phyloP scores from a whole-genome alignment of 2,888 invertebrate genomes.

The Drosophila prolongata region DNA sequence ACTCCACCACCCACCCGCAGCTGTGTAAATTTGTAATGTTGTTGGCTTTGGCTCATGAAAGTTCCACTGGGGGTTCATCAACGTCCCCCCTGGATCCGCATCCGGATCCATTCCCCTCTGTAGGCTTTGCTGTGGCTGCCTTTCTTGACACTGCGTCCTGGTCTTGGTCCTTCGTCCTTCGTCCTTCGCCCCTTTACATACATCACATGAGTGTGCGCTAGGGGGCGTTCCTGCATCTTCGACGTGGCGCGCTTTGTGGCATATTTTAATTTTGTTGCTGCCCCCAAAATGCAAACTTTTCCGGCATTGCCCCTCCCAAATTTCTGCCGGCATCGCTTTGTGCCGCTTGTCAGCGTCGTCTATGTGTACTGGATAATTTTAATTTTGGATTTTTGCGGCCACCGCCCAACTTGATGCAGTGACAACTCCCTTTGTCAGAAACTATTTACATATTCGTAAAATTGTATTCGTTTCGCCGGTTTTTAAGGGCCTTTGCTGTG shows the following conservation, averaged over 20 bases:
- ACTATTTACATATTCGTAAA: constrained; percentile 66
- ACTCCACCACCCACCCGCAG: constrained; percentile 12
- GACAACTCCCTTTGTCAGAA: constrained; percentile 70
- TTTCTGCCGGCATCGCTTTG: constrained; percentile 36
- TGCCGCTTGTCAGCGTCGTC: background rate
- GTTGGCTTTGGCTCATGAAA: constrained; percentile 56
- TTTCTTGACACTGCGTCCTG: constrained; percentile 65
- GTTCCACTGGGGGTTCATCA: constrained; percentile 68
- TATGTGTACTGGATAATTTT: constrained; percentile 56
- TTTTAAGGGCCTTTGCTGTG: constrained; percentile 55
- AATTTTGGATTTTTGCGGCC: constrained; percentile 70
- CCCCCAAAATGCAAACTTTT: constrained; percentile 66
- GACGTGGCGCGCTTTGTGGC: constrained; percentile 73
- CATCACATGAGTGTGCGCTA: too few species aligned
- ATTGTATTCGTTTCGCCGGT: constrained; percentile 65
- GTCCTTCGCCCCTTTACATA: constrained; percentile 9
- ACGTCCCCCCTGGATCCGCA: constrained; percentile 28
- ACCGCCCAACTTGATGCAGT: constrained; percentile 49
- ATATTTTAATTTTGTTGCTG: constrained; percentile 77
- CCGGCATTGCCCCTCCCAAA: constrained; percentile 21
- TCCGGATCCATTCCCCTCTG: constrained; percentile 11
- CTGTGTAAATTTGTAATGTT: constrained; percentile 66
- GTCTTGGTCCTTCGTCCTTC: constrained; percentile 5
- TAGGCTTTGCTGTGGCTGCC: constrained; percentile 74
- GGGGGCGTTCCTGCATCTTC: constrained; percentile 56